Evolutionary conservation across 2,797 vertebrate species (phyloP).

Genomic region (Silurus lanzhouensis): DNA sequence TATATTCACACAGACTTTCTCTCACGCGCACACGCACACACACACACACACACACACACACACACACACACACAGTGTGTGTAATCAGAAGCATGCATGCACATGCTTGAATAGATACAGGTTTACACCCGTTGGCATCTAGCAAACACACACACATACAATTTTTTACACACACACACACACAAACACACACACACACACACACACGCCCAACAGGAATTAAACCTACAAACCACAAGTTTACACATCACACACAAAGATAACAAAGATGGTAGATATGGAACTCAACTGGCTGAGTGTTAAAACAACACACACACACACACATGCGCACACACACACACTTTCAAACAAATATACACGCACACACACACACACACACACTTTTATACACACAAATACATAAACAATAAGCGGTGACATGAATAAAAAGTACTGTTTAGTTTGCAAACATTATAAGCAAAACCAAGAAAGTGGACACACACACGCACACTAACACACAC

Average conservation of each 20-base stretch:
- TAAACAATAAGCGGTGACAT: neutral
- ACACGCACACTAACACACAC: neutral
- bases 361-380: neutral
- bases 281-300: neutral
- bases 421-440: neutral
- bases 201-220: constrained; percentile 12
- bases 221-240: constrained; percentile 32
- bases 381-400: neutral
- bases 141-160: constrained; percentile 12
- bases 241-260: constrained; percentile 48
- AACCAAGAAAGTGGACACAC: neutral
- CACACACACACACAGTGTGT: neutral
- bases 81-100: constrained; percentile 14
- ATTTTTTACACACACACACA: neutral
- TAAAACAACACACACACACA: constrained; percentile 16
- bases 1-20: neutral
- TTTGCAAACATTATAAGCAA: neutral
- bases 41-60: constrained; percentile 14
- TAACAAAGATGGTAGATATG: constrained; percentile 32
- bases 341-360: neutral
- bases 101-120: constrained; percentile 16
- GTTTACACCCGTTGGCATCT: constrained; percentile 8
- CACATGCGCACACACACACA: neutral
- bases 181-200: constrained; percentile 12
- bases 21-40: too few relatives aligned